phyloP scores from a whole-genome alignment of 2,113 vertebrate genomes.

The Piaya cayana region DNA sequence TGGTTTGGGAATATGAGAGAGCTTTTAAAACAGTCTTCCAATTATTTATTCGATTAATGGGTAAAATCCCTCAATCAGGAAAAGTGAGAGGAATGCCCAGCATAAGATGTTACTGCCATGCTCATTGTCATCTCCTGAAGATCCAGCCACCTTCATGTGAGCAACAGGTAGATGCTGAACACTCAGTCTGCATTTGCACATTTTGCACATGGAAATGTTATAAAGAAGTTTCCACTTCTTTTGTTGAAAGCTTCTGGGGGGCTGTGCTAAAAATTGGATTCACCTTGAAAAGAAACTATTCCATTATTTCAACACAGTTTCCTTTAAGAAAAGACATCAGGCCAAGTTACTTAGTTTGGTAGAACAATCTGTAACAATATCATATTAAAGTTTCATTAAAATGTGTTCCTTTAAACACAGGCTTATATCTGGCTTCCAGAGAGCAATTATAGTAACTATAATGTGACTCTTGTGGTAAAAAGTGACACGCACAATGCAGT shows the following conservation, averaged over 20 bases:
- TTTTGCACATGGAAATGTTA: background rate
- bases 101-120: accelerated
- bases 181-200: accelerated
- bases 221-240: background rate
- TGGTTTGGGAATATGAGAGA: background rate
- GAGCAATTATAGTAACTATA: slow-evolving; percentile 54
- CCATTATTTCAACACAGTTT: background rate
- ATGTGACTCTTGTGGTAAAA: slow-evolving; percentile 53
- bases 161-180: background rate
- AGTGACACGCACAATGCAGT: slow-evolving; percentile 43
- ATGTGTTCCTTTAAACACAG: slow-evolving; percentile 62
- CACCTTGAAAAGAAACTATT: background rate
- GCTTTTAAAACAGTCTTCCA: background rate
- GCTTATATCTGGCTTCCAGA: slow-evolving; percentile 55
- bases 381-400: slow-evolving; percentile 57
- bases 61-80: background rate
- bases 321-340: background rate
- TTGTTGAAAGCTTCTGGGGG: background rate
- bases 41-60: background rate
- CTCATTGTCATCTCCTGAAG: background rate
- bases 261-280: background rate
- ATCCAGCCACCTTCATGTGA: background rate
- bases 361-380: slow-evolving; percentile 50
- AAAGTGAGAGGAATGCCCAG: background rate
- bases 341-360: slow-evolving; percentile 28